phyloP scores from a whole-genome alignment of 2,888 invertebrate genomes.

The Coleophora deauratella region DNA sequence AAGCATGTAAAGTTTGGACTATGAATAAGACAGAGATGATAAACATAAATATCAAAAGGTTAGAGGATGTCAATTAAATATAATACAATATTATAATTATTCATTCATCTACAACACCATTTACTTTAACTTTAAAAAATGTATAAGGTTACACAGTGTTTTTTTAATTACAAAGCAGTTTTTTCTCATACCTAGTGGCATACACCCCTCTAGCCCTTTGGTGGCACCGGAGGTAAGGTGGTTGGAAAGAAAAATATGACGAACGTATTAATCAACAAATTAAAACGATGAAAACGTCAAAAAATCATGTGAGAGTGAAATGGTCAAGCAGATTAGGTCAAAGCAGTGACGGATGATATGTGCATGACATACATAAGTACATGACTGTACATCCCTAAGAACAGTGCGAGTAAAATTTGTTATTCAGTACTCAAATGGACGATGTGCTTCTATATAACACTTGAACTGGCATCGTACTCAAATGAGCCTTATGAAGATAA shows the following conservation, averaged over 20 bases:
- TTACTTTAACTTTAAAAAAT: too few species aligned
- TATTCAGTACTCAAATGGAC: too few species aligned
- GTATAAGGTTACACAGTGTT: too few species aligned
- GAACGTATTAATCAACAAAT: slow-evolving; percentile 9
- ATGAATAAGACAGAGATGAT: neutral
- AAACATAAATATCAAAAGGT: slow-evolving; percentile 38
- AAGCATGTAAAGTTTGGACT: neutral
- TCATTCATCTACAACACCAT: too few species aligned
- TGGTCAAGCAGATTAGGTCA: neutral
- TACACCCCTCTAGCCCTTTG: slow-evolving; percentile 66
- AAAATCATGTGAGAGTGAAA: neutral
- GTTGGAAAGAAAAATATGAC: slow-evolving; percentile 26
- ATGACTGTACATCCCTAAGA: too few species aligned
- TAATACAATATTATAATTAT: slow-evolving; percentile 12
- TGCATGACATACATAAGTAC: neutral
- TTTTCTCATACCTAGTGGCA: slow-evolving; percentile 46
- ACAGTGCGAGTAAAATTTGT: too few species aligned
- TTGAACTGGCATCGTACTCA: too few species aligned
- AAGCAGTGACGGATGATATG: neutral
- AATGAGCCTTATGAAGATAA: too few species aligned
- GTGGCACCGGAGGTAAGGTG: slow-evolving; percentile 43
- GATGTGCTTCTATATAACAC: too few species aligned
- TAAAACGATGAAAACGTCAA: neutral
- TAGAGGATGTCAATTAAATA: slow-evolving; percentile 47
- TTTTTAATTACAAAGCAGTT: slow-evolving; percentile 10